Evolutionary conservation across 2,888 invertebrate genomes (phyloP).

Genomic region (Papilio demoleus): DNA sequence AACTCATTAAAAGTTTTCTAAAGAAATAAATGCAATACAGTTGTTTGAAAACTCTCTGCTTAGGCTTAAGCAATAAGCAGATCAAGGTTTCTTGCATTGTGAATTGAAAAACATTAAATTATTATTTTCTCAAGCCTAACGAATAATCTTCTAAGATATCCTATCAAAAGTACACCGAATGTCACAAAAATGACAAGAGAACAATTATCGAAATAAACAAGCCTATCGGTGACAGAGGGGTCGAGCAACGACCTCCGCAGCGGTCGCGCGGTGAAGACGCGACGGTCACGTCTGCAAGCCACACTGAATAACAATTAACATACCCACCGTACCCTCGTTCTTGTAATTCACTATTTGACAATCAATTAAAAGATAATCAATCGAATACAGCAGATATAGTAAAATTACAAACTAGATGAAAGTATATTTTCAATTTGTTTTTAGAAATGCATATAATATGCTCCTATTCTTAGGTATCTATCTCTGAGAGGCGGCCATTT

Average conservation of each 20-base stretch:
- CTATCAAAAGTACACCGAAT: not conserved
- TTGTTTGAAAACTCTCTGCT: constrained; percentile 12
- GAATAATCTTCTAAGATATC: not conserved
- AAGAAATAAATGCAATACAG: constrained; percentile 4
- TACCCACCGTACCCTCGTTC: constrained; percentile 4
- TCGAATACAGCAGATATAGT: not conserved
- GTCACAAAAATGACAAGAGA: constrained; percentile 34
- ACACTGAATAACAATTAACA: constrained; percentile 66
- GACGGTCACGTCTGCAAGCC: constrained; percentile 46
- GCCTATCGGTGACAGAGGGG: constrained; percentile 46
- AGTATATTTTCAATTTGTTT: not conserved
- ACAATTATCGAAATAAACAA: constrained; percentile 47
- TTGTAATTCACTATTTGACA: constrained; percentile 9
- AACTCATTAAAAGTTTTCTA: constrained; percentile 15
- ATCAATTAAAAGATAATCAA: not conserved
- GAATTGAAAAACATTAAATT: too few species aligned
- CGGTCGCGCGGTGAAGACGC: constrained; percentile 55
- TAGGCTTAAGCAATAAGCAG: not conserved
- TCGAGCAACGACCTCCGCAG: constrained; percentile 64
- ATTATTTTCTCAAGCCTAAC: too few species aligned
- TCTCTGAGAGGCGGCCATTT: constrained; percentile 9
- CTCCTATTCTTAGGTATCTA: not conserved
- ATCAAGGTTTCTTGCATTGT: not conserved
- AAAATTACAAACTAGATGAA: not conserved
- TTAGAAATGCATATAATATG: not conserved